These are phyloP conservation scores for Petrolisthes manimaculis DNA, from an alignment of 2,888 invertebrate genomes.

Conservation along the genomic window DNA sequence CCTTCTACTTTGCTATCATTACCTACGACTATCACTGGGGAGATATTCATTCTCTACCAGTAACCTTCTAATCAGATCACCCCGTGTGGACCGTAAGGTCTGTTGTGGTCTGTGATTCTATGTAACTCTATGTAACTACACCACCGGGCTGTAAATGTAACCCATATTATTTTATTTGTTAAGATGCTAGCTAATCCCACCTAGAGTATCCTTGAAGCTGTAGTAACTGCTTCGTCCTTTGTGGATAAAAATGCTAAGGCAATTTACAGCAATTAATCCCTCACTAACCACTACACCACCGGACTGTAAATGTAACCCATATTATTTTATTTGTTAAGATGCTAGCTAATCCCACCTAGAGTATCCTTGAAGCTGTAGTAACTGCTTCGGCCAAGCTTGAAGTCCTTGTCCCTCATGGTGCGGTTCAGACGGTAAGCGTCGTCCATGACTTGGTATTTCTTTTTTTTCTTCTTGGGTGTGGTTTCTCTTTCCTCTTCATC, in stretches of 20 bases:
- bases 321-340: neutral
- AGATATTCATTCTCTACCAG: no score
- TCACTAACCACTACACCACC: no score
- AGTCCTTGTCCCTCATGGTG: constrained; percentile 58
- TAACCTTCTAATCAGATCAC: no score
- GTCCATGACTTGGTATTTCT: constrained; percentile 44
- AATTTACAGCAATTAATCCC: no score
- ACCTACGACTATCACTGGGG: no score
- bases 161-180: neutral
- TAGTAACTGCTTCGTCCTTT: constrained; percentile 48
- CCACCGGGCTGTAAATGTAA: no score
- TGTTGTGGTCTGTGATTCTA: no score
- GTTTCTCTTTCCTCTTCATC: constrained; percentile 9
- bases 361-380: constrained; percentile 61
- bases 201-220: constrained; percentile 59
- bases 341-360: constrained; percentile 39
- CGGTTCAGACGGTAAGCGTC: constrained; percentile 51
- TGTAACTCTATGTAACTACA: no score
- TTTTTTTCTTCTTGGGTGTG: constrained; percentile 30
- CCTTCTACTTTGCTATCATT: no score
- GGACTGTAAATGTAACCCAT: neutral
- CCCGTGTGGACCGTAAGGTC: no score
- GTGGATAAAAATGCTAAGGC: no score
- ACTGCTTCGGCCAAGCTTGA: constrained; percentile 51
- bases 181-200: constrained; percentile 17